Conservation (phyloP, 2,797 vertebrate genomes). For the Micromesistius poutassou region DNA sequence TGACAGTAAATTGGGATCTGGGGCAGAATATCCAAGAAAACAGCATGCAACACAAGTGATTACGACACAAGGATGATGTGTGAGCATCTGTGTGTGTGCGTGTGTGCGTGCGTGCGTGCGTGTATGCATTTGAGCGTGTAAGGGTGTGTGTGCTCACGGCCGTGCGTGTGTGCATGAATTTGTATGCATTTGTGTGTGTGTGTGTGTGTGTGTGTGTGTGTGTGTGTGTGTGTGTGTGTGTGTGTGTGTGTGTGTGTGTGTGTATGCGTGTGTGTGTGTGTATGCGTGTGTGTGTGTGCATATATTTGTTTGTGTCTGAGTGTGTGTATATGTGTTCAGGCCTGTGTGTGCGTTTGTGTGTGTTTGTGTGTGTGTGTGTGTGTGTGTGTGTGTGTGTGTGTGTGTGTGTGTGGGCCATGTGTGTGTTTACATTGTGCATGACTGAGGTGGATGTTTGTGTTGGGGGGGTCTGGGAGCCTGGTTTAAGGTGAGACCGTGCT, state of each 20-base stretch:
- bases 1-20: not conserved
- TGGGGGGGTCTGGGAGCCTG: not conserved
- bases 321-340: not conserved
- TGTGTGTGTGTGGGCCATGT: not conserved
- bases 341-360: not conserved
- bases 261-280: not conserved
- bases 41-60: not conserved
- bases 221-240: not conserved
- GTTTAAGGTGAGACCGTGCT: constrained; percentile 3
- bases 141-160: not conserved
- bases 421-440: not conserved
- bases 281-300: not conserved
- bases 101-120: not conserved
- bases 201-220: not conserved
- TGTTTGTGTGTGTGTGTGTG: not conserved
- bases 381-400: not conserved
- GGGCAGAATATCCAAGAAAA: not conserved
- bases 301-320: not conserved
- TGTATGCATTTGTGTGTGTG: not conserved
- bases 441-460: not conserved
- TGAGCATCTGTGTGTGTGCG: not conserved
- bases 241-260: not conserved
- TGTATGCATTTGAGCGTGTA: not conserved
- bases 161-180: not conserved
- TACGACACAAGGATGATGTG: not conserved